Evolutionary conservation across 2,113 vertebrate species (phyloP).

Genomic region (Malaclemys terrapin): DNA sequence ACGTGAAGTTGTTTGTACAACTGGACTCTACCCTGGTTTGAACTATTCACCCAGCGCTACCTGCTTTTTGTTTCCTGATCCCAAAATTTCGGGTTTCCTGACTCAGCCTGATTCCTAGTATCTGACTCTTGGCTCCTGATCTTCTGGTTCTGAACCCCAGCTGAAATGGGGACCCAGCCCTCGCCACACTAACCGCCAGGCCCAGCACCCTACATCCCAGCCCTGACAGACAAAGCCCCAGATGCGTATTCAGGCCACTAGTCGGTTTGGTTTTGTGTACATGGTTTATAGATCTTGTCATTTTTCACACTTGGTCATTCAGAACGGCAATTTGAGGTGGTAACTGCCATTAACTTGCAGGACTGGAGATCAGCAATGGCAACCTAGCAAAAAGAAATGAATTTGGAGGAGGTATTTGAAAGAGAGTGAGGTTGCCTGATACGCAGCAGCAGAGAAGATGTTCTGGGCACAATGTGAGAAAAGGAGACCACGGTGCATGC

Average conservation of each 20-base stretch:
- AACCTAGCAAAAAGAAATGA: background rate
- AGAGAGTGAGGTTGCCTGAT: background rate
- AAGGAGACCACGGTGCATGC: accelerated
- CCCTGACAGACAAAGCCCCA: background rate
- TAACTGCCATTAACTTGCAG: background rate
- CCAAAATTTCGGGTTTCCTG: too few relatives aligned
- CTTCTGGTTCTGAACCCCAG: too few relatives aligned
- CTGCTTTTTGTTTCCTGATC: too few relatives aligned
- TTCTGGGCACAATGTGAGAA: background rate
- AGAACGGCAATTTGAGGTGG: background rate
- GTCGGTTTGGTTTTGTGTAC: background rate
- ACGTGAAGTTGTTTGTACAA: too few relatives aligned
- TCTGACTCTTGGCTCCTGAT: too few relatives aligned
- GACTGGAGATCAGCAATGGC: background rate
- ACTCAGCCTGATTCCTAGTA: too few relatives aligned
- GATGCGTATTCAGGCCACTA: background rate
- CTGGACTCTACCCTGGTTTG: too few relatives aligned
- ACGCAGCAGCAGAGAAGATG: background rate
- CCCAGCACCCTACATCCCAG: too few relatives aligned
- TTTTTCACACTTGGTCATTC: background rate
- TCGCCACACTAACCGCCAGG: too few relatives aligned
- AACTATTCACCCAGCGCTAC: too few relatives aligned
- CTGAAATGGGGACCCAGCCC: too few relatives aligned
- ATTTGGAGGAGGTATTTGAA: background rate
- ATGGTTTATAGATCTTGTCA: background rate